Base-by-base conservation (phyloP, 92 coral and sea anemone species). In the Zoanthus sociatus region DNA sequence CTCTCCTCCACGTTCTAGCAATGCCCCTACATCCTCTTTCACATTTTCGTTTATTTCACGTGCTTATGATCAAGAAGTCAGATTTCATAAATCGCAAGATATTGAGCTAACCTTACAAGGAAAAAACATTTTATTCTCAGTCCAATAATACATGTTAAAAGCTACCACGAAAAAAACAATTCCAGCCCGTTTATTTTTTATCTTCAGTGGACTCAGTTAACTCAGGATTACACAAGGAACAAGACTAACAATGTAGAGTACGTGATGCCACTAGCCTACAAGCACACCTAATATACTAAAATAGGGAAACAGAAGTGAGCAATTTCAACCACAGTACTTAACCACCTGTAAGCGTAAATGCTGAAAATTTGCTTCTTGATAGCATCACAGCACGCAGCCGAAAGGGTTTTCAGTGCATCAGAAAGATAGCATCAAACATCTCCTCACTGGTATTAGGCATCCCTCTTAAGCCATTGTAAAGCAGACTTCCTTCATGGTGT, bases 311-410 rank as follows among this genome's bases (percentile, higher is more conserved):
- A 11, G 6, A 6, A 7, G 9, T 77, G 3, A 30, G 14, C 14
- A 17, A 30, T 30, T 15, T 48, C 14, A 5, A 56, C 64, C 64
- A 56, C 2, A 56, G 14, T 56, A 26, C 0, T 26, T 26, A 12
- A 56, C 64, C 70, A 84, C 56, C 79, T 64, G 69, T 71, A 50
- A 60, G 83, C 83, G 44, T 84, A 84, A 53, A 84, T 84, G 54
- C 88, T 73, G 55, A 74, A 56, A 71, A 84, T 26, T 84, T 84
- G 88, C 18, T 53, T 33, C 54, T 82, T 82, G 16, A 82, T 54
- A 26, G 86, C 86, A 9, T 84, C 88, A n/a, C 82, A 71, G 79
- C 21, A 84, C 15, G 88, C 88, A 61, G 37, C 50, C 79, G 76
- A 45, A 56, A 86, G 83, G 21, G 72, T 70, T 74, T 69, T 73